Conservation (phyloP, 2,888 invertebrate species). For the Anoplius nigerrimus region DNA sequence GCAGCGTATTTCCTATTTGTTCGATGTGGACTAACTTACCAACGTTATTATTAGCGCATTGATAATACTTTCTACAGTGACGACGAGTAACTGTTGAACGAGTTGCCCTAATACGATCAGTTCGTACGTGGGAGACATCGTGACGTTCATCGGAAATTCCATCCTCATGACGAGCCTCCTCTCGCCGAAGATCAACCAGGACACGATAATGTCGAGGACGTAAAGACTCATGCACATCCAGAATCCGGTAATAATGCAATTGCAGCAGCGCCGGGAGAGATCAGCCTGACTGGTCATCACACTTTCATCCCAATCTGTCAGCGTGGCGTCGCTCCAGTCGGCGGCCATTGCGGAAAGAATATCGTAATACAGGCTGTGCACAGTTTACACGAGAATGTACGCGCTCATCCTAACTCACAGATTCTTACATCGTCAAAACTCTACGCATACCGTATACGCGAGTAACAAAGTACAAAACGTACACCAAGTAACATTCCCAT, state of each 20-base stretch:
- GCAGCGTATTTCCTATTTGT: no score
- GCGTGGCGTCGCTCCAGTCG: constrained; percentile 29
- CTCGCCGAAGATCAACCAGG: not conserved
- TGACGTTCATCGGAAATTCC: constrained; percentile 35
- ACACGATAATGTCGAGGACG: not conserved
- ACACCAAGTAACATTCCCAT: no score
- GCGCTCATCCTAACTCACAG: no score
- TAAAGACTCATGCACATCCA: not conserved
- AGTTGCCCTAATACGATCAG: constrained; percentile 26
- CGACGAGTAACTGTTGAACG: constrained; percentile 23
- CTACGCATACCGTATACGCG: no score
- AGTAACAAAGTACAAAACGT: no score
- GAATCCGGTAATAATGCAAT: constrained; percentile 13
- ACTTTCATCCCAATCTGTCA: not conserved
- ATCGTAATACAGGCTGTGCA: constrained; percentile 24
- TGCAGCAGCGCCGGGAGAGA: constrained; percentile 20
- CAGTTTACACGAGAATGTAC: no score
- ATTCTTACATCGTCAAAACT: no score
- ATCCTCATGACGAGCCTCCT: constrained; percentile 30
- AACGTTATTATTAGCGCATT: constrained; percentile 25
- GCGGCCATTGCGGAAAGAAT: constrained; percentile 30
- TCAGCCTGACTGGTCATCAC: constrained; percentile 14
- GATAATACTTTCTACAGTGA: constrained; percentile 18
- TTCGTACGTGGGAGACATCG: constrained; percentile 27
- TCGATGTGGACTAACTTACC: constrained; percentile 22